Evolutionary conservation across 2,797 vertebrate genomes (phyloP), one percentile per base, ranked within the genome.

Genomic region (Cossypha dichroa): DNA sequence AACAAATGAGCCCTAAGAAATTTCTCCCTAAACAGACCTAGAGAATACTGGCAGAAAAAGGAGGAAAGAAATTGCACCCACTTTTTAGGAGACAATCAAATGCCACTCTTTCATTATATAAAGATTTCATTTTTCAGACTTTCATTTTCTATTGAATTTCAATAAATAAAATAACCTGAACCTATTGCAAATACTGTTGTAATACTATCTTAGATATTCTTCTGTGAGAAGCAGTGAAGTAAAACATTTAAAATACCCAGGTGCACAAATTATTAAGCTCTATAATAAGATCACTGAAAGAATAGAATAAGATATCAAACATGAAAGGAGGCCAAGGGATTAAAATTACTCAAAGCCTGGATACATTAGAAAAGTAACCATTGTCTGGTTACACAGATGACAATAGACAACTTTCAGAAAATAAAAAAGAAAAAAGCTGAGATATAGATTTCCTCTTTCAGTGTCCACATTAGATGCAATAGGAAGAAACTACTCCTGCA

Each of bases 261-360:
- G 5, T 59, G 62, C 9, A 59, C 38, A 90, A 77, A 85, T 70
- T 19, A 73, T 70, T 85, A 70, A 51, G 26, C 4, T 63, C 36
- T 60, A 31, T 67, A 82, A 67, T 70, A 38, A 77, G 28, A 46
- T 74, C 3, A 1, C 34, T 68, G 26, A 85, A 79, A 85, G 36
- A 89, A 77, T 11, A 82, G 45, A 96, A 40, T 85, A 89, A 92
- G 59, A 79, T 69, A 69, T 69, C 70, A 92, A 82, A 79, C 26
- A 21, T 15, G 23, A 91, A 77, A 78, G 59, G 7, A 81, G 23
- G 21, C 26, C 36, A 76, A 85, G 33, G 31, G 18, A 90, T 49
- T 84, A 49, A 73, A 86, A 77, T 56, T 5, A 43, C 56, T 70
- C 11, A 56, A 67, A 79, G 16, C 6, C 14, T 40, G 17, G 28